These are phyloP conservation scores for Camarhynchus parvulus DNA, from an alignment of 2,113 vertebrate species.

Conservation along the genomic window DNA sequence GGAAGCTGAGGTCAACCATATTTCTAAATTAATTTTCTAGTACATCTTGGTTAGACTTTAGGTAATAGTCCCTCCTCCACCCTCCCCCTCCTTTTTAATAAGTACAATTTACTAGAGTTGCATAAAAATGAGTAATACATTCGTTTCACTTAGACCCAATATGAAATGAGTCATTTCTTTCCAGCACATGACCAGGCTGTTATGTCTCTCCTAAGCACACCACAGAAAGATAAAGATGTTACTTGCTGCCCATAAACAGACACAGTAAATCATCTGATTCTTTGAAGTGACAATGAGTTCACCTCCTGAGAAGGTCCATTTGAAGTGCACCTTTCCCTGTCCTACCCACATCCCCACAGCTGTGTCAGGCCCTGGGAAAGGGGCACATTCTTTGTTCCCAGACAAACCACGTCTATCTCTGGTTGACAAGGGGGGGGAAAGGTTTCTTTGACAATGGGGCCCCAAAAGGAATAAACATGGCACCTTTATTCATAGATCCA, in stretches of 20 bases:
- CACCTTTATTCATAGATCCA: conserved; percentile 50
- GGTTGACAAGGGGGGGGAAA: neutral
- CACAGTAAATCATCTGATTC: neutral
- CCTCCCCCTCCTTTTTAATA: neutral
- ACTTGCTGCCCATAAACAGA: conserved; percentile 16
- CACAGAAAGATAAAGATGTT: conserved; percentile 9
- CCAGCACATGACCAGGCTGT: conserved; percentile 53
- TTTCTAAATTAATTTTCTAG: conserved; percentile 55
- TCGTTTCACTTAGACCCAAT: conserved; percentile 4
- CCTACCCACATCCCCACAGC: conserved; percentile 1
- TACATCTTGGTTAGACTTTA: conserved; percentile 26
- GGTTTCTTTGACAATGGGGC: neutral
- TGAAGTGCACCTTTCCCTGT: conserved; percentile 18
- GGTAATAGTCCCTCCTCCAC: neutral
- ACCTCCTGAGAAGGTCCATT: conserved; percentile 11
- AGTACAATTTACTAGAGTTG: conserved; percentile 58
- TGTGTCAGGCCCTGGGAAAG: conserved; percentile 44
- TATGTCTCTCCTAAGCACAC: neutral
- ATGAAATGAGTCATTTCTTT: conserved; percentile 51
- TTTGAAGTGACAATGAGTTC: conserved; percentile 19
- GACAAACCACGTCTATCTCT: neutral
- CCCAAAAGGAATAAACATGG: neutral
- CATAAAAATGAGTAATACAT: conserved; percentile 53
- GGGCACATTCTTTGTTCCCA: neutral
- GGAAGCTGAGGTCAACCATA: conserved; percentile 56